These are phyloP conservation scores for Prionace glauca DNA, from an alignment of 2,797 vertebrate genomes.

Conservation along the genomic window DNA sequence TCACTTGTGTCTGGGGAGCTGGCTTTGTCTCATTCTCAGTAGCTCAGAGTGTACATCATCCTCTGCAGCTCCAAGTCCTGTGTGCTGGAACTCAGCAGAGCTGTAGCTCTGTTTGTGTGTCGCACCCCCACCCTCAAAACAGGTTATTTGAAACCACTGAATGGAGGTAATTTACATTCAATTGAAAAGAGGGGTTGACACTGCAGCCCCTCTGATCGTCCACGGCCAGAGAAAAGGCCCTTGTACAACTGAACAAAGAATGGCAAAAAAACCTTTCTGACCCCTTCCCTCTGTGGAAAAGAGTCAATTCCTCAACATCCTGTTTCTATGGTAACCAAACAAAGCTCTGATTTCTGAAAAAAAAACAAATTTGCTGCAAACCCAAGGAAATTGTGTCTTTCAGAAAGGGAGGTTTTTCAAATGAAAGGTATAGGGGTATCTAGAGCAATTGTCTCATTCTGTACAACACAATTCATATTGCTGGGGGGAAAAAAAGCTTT, in stretches of 20 bases:
- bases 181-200: neutral
- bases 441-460: neutral
- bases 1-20: neutral
- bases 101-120: neutral
- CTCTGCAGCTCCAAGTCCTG: neutral
- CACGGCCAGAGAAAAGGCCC: slow-evolving; percentile 17
- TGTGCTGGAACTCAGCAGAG: neutral
- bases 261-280: neutral
- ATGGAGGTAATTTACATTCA: slow-evolving; percentile 32
- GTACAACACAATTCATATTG: neutral
- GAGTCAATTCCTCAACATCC: slow-evolving; percentile 35
- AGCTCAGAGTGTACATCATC: neutral
- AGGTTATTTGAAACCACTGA: slow-evolving; percentile 32
- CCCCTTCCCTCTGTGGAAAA: neutral
- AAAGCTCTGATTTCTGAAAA: slow-evolving; percentile 12
- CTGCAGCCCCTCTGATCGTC: slow-evolving; percentile 6
- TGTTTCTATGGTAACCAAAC: slow-evolving; percentile 35
- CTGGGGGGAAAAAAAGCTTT: neutral
- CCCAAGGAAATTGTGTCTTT: neutral
- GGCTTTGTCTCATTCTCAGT: neutral
- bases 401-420: neutral
- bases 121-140: neutral
- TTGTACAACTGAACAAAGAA: slow-evolving; percentile 35
- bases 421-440: neutral
- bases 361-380: neutral